phyloP scores from a whole-genome alignment of 2,113 vertebrate genomes.

The Oncorhynchus gorbuscha region DNA sequence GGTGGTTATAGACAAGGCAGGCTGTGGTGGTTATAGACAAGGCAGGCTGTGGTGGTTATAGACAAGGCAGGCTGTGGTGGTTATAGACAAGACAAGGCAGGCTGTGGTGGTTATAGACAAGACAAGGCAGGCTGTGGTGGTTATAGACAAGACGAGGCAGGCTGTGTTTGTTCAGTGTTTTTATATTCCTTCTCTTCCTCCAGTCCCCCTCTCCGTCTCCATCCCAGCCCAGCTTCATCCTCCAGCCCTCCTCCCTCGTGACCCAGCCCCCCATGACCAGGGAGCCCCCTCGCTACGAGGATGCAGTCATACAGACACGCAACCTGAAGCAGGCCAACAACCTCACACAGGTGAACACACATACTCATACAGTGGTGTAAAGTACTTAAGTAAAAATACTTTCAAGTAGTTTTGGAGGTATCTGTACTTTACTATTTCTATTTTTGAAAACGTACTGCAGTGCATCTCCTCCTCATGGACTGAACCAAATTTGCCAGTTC shows the following conservation, averaged over 20 bases:
- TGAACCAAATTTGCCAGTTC: too few species aligned
- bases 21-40: too few species aligned
- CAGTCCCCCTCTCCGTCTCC: slow-evolving; percentile 80
- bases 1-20: background rate
- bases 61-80: background rate
- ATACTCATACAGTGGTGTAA: too few species aligned
- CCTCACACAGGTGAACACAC: slow-evolving; percentile 75
- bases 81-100: background rate
- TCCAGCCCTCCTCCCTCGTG: slow-evolving; percentile 76
- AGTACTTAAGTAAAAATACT: too few species aligned
- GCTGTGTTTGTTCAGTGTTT: background rate
- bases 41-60: background rate
- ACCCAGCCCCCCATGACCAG: slow-evolving; percentile 78
- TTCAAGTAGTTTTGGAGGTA: too few species aligned
- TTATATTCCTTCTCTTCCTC: background rate
- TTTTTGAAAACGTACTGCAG: too few species aligned
- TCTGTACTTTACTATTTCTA: too few species aligned
- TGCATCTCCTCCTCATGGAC: too few species aligned
- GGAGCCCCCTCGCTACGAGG: slow-evolving; percentile 94
- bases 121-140: background rate
- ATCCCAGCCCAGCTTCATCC: slow-evolving; percentile 75
- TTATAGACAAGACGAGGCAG: background rate
- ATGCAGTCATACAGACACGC: slow-evolving; percentile 93
- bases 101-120: too few species aligned
- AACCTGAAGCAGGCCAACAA: slow-evolving; percentile 77